Evolutionary conservation across 2,888 invertebrate genomes (phyloP).

Genomic region (Amaurobius ferox): DNA sequence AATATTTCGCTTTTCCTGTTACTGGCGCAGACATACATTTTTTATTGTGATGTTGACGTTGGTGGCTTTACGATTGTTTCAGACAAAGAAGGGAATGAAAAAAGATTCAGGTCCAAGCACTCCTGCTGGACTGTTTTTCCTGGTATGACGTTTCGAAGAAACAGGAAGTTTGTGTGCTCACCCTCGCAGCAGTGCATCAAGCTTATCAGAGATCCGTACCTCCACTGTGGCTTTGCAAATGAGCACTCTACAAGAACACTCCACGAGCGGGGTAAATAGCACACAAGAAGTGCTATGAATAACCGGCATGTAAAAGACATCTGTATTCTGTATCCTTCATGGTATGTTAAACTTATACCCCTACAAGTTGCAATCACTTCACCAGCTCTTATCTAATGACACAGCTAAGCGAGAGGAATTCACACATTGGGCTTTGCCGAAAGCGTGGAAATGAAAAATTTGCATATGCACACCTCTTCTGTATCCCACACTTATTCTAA

Average conservation of each 20-base stretch:
- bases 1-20: no score
- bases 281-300: no score
- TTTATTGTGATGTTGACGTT: no score
- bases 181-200: background rate
- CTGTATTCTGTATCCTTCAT: slow-evolving; percentile 9
- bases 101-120: slow-evolving; percentile 13
- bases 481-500: no score
- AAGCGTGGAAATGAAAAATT: no score
- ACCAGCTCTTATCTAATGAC: background rate
- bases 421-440: background rate
- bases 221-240: background rate
- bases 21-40: no score
- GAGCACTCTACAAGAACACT: background rate
- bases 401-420: background rate
- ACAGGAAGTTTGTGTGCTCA: no score
- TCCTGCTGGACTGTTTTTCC: background rate
- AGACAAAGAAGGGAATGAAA: background rate
- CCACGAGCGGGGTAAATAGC: background rate
- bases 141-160: no score
- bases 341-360: no score
- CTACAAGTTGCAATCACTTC: no score
- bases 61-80: slow-evolving; percentile 8
- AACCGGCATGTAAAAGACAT: background rate
- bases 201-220: background rate
- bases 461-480: no score